Evolutionary conservation across 2,888 invertebrate species (phyloP), one percentile per base, ranked within the genome.

Genomic region (Temnothorax unifasciatus): DNA sequence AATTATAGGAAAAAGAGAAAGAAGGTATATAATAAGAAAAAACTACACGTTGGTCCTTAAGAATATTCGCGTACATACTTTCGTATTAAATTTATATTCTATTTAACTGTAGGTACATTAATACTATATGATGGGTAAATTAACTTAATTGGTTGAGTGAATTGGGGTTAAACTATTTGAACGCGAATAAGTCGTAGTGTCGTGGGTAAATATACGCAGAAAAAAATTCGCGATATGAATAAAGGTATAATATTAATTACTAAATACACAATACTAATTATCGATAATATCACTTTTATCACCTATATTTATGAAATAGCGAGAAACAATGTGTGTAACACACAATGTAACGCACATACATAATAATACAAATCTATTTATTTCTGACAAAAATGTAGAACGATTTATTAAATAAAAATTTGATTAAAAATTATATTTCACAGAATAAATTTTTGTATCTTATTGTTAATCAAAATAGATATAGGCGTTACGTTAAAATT

Each of bases 81-180:
- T 69, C n/a, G 5, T 18, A 66, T 76, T 66, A 52, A 66, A 66
- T 8, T 66, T 38, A 34, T 18, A 77, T 68, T 3, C 34, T 77
- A 29, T 54, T n/a, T 41, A 69, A 64, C 63, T 66, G 2, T 52
- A 66, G 52, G 25, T 38, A 41, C 18, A 13, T 29, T 76, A 66
- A 64, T 71, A n/a, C 29, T 21, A 29, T 21, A 21, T 21, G 25
- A 34, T 25, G 29, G 8, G 29, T 57, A 44, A 29, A 77, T 57
- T 57, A 77, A 57, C 54, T 69, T 54, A 69, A 77, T 54, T 77
- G 44, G 29, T 44, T 21, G 77, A 57, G 29, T 15, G 11, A 71
- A 77, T 71, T 77, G 77, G 25, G 71, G 57, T 77, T 44, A 77
- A 77, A 77, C 77, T 57, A 57, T 73, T 71, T 77, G 73, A 77